Conservation (phyloP, 2,888 invertebrate genomes). For the Leptinotarsa tumamoca region DNA sequence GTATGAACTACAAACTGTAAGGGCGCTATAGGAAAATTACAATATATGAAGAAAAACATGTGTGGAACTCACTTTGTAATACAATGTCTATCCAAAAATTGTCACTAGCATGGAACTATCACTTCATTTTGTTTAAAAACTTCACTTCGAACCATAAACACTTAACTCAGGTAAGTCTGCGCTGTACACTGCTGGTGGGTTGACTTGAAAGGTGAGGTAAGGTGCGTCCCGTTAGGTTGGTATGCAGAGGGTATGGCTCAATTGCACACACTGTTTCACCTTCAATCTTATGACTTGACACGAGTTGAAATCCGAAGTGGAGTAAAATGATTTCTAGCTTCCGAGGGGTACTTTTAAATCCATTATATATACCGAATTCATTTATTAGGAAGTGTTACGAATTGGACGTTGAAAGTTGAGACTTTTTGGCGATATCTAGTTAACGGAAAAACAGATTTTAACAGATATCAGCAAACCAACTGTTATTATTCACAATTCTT, state of each 20-base stretch:
- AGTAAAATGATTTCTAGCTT: no score
- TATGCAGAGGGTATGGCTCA: slow-evolving; percentile 52
- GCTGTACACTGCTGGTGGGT: slow-evolving; percentile 50
- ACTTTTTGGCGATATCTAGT: no score
- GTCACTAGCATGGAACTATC: slow-evolving; percentile 41
- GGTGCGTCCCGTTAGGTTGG: slow-evolving; percentile 65
- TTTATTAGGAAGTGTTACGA: no score
- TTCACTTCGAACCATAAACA: slow-evolving; percentile 26
- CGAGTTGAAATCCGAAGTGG: not conserved
- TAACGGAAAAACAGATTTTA: no score
- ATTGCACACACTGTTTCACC: not conserved
- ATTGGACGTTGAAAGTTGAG: no score
- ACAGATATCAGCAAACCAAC: no score
- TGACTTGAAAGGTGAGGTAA: slow-evolving; percentile 61
- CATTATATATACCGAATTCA: no score
- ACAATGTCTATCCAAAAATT: slow-evolving; percentile 35
- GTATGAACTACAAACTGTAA: not conserved
- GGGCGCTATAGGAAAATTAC: not conserved
- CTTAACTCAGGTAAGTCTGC: slow-evolving; percentile 44
- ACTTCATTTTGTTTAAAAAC: slow-evolving; percentile 44
- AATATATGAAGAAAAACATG: not conserved
- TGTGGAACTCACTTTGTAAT: slow-evolving; percentile 4
- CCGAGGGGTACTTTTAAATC: no score
- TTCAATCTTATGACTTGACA: not conserved
- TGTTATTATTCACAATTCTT: no score